Evolutionary conservation across 2,797 vertebrate species (phyloP), one percentile per base, ranked within the genome.

Genomic region (Perodicticus potto): DNA sequence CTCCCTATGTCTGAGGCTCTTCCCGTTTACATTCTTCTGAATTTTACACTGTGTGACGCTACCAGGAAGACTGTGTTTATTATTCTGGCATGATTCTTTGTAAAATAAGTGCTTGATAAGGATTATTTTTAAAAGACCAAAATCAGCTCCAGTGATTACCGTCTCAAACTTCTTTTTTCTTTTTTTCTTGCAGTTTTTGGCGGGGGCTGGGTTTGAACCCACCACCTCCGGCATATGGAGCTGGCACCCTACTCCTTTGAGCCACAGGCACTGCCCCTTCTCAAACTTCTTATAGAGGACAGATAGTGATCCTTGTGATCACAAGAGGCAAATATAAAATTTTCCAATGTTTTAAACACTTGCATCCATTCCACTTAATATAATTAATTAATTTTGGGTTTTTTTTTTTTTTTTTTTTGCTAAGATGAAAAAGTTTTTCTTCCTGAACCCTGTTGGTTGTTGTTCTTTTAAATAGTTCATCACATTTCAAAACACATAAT

Each of bases 41-140:
- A 95, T 96, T 95, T 96, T 96, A 86, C 89, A 77, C 72, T 91
- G 77, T 77, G 63, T 90, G 86, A 96, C 72, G n/a, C 85, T 94
- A 43, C 73, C 73, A 32, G 91, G 74, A 93, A 94, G 88, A 88
- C 45, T 25, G 32, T 34, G 67, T 96, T 94, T 91, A 92, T 97
- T 97, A 96, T 94, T 96, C 95, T 82, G 86, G 96, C 90, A 76
- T 69, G 59, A 93, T 94, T 94, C 96, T 95, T 96, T 82, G 61
- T 96, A 84, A 96, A 94, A 96, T 57, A 93, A 69, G 95, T 95
- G 55, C 92, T 97, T 96, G 92, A 96, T 88, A 92, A 95, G 97
- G 89, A 97, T 97, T 97, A 97, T 97, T 98, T 95, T 97, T 96
- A 95, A 95, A 98, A 97, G 67, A 65, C 88, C 49, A 94, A 96